Base-by-base conservation (phyloP, 2,888 invertebrate genomes). In the Phragmatobia fuliginosa region DNA sequence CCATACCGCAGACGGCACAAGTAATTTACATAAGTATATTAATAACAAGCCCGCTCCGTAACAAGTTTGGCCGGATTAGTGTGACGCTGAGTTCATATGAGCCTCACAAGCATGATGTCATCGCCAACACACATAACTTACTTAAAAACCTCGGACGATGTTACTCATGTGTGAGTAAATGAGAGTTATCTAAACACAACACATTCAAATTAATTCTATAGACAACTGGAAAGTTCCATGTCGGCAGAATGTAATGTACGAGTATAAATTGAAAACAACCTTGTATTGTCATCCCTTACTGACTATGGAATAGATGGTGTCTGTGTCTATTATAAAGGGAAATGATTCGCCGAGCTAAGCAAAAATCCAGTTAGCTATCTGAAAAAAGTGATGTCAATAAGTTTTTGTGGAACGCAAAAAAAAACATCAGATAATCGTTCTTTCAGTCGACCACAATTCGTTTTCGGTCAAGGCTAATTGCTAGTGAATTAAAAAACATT, bases 391-490 rank as follows among this genome's bases (percentile, higher is more conserved):
- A 56, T 52, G 80, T 81, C 83, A 86, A 87, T 83, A 85, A 83
- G 84, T 85, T 85, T 81, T 85, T 85, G 72, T 83, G 68, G 45
- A 71, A 78, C 74, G 73, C 69, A 79, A 80, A 79, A 79, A n/a
- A 59, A 68, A 77, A 70, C 62, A 59, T 62, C 64, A 64, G 66
- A 56, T 74, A 21, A 71, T 80, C 67, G 62, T 79, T 77, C 75
- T 74, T 81, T 76, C 74, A 76, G 79, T 80, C 72, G 75, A 84
- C 82, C 81, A 84, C 80, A 81, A 79, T 82, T 82, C 77, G 76
- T 83, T 85, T 84, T 86, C 86, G 89, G 87, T 89, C 90, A 90
- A 89, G 89, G 90, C 84, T 87, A 83, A 80, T 76, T 75, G 77
- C 67, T 62, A 72, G 77, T 73, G 72, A 80, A 83, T 82, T 75